Evolutionary conservation across 2,113 vertebrate genomes (phyloP).

Genomic region (Pontoporia blainvillei): DNA sequence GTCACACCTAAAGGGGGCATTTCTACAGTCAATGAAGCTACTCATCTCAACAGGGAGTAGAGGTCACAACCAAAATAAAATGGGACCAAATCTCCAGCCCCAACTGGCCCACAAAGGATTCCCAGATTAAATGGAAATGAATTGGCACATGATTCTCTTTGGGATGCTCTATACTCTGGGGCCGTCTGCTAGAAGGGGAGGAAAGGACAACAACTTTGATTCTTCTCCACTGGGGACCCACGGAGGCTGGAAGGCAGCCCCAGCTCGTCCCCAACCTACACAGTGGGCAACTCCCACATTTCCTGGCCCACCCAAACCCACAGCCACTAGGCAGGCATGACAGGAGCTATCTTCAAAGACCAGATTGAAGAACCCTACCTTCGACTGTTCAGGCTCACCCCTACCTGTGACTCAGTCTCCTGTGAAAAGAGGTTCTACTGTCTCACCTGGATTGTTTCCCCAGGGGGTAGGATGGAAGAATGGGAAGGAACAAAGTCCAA

Average conservation of each 20-base stretch:
- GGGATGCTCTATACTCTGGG: not conserved
- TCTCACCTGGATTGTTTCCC: not conserved
- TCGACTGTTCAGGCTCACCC: not conserved
- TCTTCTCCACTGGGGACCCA: too few species aligned
- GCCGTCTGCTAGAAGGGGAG: not conserved
- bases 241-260: not conserved
- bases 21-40: not conserved
- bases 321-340: not conserved
- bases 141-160: not conserved
- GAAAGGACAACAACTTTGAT: too few species aligned
- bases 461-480: rapidly evolving
- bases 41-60: not conserved
- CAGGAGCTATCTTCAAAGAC: not conserved
- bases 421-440: not conserved
- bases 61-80: not conserved
- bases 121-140: not conserved
- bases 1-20: not conserved
- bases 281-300: not conserved
- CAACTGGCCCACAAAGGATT: not conserved
- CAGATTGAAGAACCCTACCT: not conserved
- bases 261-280: too few species aligned
- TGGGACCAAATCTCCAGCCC: not conserved
- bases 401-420: not conserved
- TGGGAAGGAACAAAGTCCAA: not conserved
- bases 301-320: too few species aligned